Evolutionary conservation across 2,888 invertebrate genomes (phyloP), one percentile per base, ranked within the genome.

Genomic region (Cecidostiba fungosa): DNA sequence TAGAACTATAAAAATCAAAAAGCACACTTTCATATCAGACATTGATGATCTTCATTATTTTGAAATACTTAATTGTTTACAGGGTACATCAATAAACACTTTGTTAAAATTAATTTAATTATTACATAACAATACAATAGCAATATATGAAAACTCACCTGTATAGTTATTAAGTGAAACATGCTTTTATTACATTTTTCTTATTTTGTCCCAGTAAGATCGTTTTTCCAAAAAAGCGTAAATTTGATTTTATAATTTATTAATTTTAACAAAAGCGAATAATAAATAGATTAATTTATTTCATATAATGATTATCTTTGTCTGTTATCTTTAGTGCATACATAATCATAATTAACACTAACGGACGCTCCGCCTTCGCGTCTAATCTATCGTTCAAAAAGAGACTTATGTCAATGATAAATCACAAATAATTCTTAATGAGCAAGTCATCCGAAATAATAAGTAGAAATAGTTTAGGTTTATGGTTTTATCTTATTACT

Each of bases 351-450:
- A 77, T 81, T 69, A 80, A 76, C 66, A 80, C 6, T 50, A 70
- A 62, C 74, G 76, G 76, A 79, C 50, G 74, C 74, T 83, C 83
- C 76, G 79, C 83, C 83, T 86, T 86, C 76, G 79, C 47, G 62
- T 77, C 70, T 77, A 66, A 70, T 50, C 59, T 69, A 23, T 70
- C 62, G 39, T 19, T 50, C 23, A 23, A 70, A 77, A 69, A 3
- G 10, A 72, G 74, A 82, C 26, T 23, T 10, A 77, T 14, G n/a
- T 43, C 29, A 72, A 47, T 69, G n/a, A 43, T 29, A 47, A 66
- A 59, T 47, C 66, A 74, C 16, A 47, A 81, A 73, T 16, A 54
- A 80, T 26, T 32, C 19, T 8, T 26, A 59, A 70, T 16, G 59
- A 47, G 72, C 16, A 62, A 29, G 23, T 77, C 26, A 62, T 29